phyloP scores from a whole-genome alignment of 2,797 vertebrate genomes.

The Takifugu ocellatus region DNA sequence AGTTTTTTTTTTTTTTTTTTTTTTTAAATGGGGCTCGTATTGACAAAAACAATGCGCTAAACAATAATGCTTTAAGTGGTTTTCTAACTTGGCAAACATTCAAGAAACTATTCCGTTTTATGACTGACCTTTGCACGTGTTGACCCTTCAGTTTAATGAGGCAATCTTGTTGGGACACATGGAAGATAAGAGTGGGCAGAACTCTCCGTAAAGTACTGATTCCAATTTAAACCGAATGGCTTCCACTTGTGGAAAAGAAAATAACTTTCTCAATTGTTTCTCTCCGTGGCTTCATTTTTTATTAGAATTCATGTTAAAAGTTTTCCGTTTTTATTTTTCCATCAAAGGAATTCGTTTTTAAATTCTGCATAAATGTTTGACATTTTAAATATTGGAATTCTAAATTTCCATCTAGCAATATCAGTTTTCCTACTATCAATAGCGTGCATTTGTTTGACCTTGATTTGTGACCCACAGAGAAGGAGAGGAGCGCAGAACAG shows the following conservation, averaged over 20 bases:
- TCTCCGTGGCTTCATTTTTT: constrained; percentile 5
- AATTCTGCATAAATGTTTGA: neutral
- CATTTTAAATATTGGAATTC: neutral
- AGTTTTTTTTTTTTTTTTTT: too few species aligned
- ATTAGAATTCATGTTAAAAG: constrained; percentile 1
- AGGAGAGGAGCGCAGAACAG: constrained; percentile 84
- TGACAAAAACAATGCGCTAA: neutral
- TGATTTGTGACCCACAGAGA: constrained; percentile 73
- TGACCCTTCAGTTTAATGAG: constrained; percentile 49
- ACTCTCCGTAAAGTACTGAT: constrained; percentile 26
- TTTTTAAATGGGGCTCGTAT: neutral
- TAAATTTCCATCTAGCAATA: too few species aligned
- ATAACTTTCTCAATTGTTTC: constrained; percentile 1
- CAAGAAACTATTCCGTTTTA: constrained; percentile 6
- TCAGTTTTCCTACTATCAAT: too few species aligned
- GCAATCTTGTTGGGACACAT: constrained; percentile 31
- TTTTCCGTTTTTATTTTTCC: too few species aligned
- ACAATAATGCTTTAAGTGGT: neutral
- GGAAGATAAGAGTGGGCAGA: constrained; percentile 43
- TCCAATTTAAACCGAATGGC: constrained; percentile 7
- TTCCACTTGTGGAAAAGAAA: constrained; percentile 11
- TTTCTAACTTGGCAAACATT: constrained; percentile 17
- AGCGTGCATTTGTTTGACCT: neutral
- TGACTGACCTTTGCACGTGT: constrained; percentile 53
- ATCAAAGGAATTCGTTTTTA: neutral